phyloP scores from a whole-genome alignment of 2,113 vertebrate genomes.

The Clarias batrachus region DNA sequence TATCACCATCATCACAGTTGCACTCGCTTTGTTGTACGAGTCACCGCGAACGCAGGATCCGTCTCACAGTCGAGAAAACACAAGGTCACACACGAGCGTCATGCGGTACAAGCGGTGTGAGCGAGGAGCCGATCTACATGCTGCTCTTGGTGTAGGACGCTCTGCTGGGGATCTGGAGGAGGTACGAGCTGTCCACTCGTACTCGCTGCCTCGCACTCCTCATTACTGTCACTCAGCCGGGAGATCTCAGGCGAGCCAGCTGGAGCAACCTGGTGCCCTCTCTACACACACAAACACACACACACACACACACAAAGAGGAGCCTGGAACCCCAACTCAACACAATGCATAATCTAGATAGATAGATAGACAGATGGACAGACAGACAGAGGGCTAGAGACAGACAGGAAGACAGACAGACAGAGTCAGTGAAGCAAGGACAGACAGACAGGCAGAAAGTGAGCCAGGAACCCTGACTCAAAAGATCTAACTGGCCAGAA shows the following conservation, averaged over 20 bases:
- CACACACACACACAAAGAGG: not conserved
- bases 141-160: constrained; percentile 46
- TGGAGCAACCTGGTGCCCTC: constrained; percentile 61
- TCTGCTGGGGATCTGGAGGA: constrained; percentile 60
- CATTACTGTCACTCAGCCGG: constrained; percentile 76
- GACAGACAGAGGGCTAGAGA: no score
- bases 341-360: constrained; percentile 39
- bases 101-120: not conserved
- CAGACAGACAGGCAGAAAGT: no score
- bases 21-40: not conserved
- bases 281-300: constrained; percentile 10
- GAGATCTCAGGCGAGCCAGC: constrained; percentile 70
- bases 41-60: not conserved
- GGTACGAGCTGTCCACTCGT: constrained; percentile 58
- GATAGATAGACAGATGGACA: not conserved
- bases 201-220: constrained; percentile 67
- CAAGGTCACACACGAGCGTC: not conserved
- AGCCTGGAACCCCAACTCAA: constrained; percentile 35
- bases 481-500: no score
- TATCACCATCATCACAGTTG: no score
- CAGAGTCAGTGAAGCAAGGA: no score
- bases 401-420: no score
- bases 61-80: not conserved
- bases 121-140: not conserved
- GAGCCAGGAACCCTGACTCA: no score